Percentiles rank a stretch among this genome's conserved stretches.
These are phyloP conservation scores for Falco peregrinus DNA, from an alignment of 2,797 vertebrate genomes.

Conservation along the genomic window DNA sequence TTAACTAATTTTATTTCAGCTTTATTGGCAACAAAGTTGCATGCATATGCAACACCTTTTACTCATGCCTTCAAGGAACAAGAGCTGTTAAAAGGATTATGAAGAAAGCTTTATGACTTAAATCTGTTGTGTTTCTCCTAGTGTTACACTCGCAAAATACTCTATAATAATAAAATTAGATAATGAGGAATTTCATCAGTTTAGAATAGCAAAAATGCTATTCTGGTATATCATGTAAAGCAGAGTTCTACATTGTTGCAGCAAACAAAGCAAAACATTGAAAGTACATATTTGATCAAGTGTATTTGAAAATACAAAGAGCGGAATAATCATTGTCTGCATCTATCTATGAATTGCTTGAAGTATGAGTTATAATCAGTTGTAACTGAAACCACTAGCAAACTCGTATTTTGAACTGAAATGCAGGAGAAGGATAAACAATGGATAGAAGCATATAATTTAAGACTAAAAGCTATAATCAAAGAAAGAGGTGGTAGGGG, in stretches of 20 bases:
- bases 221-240: conserved; percentile 11
- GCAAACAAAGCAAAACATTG: conserved; percentile 8
- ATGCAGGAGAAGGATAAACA: background rate
- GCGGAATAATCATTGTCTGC: background rate
- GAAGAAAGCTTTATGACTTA: conserved; percentile 58
- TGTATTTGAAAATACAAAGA: background rate
- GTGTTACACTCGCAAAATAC: conserved; percentile 21
- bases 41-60: conserved; percentile 68
- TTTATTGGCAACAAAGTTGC: conserved; percentile 67
- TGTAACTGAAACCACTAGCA: background rate
- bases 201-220: conserved; percentile 30
- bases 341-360: background rate
- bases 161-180: conserved; percentile 63
- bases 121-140: conserved; percentile 54
- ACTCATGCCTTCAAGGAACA: conserved; percentile 51
- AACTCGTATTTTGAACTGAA: background rate
- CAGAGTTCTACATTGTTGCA: background rate
- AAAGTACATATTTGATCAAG: background rate
- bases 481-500: background rate
- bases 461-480: background rate
- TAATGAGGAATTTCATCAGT: conserved; percentile 67
- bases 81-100: conserved; percentile 67
- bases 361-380: background rate
- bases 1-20: conserved; percentile 72
- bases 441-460: background rate